Evolutionary conservation across 2,797 vertebrate genomes (phyloP).

Genomic region (Dicrostonyx torquatus): DNA sequence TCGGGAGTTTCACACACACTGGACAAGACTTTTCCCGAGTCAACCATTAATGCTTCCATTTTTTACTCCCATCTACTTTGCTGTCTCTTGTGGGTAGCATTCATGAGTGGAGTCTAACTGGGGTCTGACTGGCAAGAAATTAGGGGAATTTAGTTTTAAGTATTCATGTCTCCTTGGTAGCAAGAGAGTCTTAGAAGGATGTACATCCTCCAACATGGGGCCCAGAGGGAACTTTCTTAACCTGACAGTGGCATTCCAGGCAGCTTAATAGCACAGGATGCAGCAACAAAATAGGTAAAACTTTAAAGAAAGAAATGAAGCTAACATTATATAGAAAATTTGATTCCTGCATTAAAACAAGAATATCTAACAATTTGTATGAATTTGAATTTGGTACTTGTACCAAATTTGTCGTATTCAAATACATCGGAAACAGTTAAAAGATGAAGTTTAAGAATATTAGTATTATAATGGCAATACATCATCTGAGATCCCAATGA

Average conservation of each 20-base stretch:
- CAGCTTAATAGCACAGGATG: conserved; percentile 19
- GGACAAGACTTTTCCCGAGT: not conserved
- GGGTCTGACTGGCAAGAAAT: not conserved
- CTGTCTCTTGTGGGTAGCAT: not conserved
- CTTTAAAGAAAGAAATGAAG: conserved; percentile 31
- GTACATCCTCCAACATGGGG: not conserved
- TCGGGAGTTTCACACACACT: not conserved
- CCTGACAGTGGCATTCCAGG: conserved; percentile 14
- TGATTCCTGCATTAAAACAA: conserved; percentile 6
- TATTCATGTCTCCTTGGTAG: not conserved
- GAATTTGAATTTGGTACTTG: not conserved
- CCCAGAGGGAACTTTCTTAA: not conserved
- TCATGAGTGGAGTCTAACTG: not conserved
- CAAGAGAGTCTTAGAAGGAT: conserved; percentile 1
- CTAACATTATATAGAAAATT: not conserved
- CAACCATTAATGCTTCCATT: not conserved
- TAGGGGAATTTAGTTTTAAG: not conserved
- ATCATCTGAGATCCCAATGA: not conserved
- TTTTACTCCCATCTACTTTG: not conserved
- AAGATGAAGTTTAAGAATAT: conserved; percentile 38
- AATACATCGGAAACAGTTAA: not conserved
- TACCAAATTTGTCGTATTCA: conserved; percentile 34
- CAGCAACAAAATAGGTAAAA: not conserved
- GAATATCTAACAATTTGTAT: not conserved
- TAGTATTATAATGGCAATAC: not conserved